Evolutionary conservation across 2,888 invertebrate species (phyloP).

Genomic region (Xanthorhoe spadicearia): DNA sequence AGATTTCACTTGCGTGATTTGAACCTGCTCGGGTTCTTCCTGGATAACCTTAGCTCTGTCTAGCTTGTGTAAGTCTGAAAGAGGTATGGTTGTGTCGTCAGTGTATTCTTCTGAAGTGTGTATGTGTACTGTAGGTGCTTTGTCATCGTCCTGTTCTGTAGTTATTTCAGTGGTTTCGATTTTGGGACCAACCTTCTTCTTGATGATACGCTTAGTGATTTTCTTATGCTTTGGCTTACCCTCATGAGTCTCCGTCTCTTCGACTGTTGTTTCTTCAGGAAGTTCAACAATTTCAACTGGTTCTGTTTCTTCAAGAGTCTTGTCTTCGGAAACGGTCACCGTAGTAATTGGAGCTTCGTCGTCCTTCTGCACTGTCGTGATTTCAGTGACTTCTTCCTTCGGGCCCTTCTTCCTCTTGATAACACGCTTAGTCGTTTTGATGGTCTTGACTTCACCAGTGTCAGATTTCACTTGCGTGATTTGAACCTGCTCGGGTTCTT

Average conservation of each 20-base stretch:
- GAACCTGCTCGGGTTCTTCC: constrained; percentile 40
- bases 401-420: constrained; percentile 52
- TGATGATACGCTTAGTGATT: constrained; percentile 50
- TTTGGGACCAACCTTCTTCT: constrained; percentile 44
- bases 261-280: constrained; percentile 48
- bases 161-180: constrained; percentile 48
- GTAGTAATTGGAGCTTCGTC: constrained; percentile 37
- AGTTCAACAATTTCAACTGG: constrained; percentile 48
- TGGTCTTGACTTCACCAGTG: constrained; percentile 45
- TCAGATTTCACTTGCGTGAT: constrained; percentile 47
- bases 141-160: constrained; percentile 52
- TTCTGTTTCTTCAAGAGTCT: constrained; percentile 28
- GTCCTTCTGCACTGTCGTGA: constrained; percentile 42
- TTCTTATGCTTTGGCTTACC: constrained; percentile 42
- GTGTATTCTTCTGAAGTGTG: constrained; percentile 61
- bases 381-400: constrained; percentile 48
- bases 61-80: constrained; percentile 30
- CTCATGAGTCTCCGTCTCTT: constrained; percentile 46
- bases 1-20: constrained; percentile 42
- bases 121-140: constrained; percentile 67
- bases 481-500: background rate
- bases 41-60: constrained; percentile 51
- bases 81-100: constrained; percentile 48
- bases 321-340: constrained; percentile 53
- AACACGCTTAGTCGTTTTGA: constrained; percentile 51